Conservation (phyloP, 2,113 vertebrate genomes). For the Indicator indicator region DNA sequence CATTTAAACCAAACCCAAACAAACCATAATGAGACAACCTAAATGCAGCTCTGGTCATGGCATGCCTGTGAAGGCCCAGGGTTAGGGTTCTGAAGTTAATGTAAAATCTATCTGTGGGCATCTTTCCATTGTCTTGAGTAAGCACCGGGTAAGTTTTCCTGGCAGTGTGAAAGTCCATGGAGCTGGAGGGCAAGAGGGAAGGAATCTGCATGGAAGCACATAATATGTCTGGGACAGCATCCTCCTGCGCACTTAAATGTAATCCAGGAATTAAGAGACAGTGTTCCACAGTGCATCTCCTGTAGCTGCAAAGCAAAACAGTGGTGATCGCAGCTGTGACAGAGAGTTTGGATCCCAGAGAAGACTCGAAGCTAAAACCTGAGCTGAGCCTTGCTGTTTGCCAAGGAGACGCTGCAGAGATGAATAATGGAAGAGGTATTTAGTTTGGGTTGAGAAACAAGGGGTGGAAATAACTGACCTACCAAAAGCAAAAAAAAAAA, state of each 20-base stretch:
- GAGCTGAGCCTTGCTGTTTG: neutral
- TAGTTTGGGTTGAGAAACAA: neutral
- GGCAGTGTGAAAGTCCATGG: neutral
- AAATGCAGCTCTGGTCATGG: neutral
- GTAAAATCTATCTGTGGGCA: neutral
- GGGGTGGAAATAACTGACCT: neutral
- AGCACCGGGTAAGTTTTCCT: neutral
- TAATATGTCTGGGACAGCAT: neutral
- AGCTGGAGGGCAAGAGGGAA: neutral
- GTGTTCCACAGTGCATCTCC: neutral
- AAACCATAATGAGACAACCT: neutral
- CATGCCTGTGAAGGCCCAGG: neutral
- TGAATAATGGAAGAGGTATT: neutral
- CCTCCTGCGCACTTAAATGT: fast-evolving
- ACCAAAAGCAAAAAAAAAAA: neutral
- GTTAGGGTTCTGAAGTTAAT: neutral
- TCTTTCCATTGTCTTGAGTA: neutral
- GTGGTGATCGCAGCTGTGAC: fast-evolving
- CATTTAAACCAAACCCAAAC: neutral
- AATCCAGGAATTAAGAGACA: neutral
- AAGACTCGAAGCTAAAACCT: neutral
- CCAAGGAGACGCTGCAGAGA: neutral
- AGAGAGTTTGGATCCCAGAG: neutral
- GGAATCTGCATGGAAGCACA: neutral
- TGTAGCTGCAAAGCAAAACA: neutral